Percentiles rank a stretch among this genome's conserved stretches.
Evolutionary conservation across 2,888 invertebrate genomes (phyloP).

Genomic region (Nymphalis c-album): DNA sequence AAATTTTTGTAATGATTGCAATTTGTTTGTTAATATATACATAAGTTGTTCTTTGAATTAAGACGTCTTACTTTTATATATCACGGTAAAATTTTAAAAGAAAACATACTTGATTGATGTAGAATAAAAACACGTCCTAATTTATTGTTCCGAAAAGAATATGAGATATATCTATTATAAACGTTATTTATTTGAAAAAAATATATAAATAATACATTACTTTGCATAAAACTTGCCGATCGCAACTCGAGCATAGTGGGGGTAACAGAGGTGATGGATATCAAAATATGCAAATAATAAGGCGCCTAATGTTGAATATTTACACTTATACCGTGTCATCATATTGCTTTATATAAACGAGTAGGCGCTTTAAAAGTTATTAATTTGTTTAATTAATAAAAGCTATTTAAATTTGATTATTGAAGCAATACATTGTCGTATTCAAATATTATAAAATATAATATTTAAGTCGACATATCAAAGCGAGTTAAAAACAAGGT

Average conservation of each 20-base stretch:
- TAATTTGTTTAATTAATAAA: neutral
- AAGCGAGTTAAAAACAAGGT: too few species aligned
- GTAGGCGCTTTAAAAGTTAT: conserved; percentile 7
- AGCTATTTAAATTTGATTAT: neutral
- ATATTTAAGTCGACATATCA: too few species aligned
- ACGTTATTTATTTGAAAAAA: too few species aligned
- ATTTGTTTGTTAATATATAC: neutral
- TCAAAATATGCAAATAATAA: neutral
- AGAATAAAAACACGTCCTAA: too few species aligned
- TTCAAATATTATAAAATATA: too few species aligned
- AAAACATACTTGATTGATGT: too few species aligned
- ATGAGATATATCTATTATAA: too few species aligned
- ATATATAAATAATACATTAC: neutral
- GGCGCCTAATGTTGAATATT: neutral
- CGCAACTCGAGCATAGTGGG: neutral
- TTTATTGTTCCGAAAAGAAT: too few species aligned
- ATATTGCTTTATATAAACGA: conserved; percentile 9
- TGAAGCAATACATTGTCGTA: neutral
- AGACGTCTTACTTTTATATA: too few species aligned
- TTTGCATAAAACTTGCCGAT: neutral
- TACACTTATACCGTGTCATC: neutral
- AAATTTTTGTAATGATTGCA: conserved; percentile 11
- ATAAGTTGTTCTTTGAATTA: neutral
- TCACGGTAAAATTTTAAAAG: too few species aligned
- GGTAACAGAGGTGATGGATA: neutral